Evolutionary conservation across 2,797 vertebrate genomes (phyloP).

Genomic region (Anguilla marmorata): DNA sequence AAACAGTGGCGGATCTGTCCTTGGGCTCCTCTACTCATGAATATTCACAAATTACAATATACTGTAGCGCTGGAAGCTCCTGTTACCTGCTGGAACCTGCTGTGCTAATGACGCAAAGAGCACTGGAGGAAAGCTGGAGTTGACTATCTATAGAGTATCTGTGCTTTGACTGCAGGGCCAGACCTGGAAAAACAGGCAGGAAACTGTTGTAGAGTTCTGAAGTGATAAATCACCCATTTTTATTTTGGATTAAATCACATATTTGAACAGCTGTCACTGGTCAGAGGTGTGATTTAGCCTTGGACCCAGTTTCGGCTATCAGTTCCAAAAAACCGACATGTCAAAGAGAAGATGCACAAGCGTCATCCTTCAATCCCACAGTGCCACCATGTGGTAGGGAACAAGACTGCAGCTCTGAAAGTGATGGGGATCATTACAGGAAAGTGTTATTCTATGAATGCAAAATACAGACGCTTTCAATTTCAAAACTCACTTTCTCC

Average conservation of each 20-base stretch:
- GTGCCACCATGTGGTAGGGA: conserved; percentile 37
- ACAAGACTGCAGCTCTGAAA: background rate
- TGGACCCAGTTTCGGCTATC: background rate
- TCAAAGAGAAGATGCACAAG: background rate
- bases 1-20: background rate
- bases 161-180: background rate
- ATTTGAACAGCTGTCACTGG: conserved; percentile 8
- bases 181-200: background rate
- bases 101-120: background rate
- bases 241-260: conserved; percentile 21
- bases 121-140: background rate
- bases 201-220: background rate
- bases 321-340: background rate
- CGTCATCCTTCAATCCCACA: background rate
- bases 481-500: background rate
- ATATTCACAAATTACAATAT: background rate
- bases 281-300: conserved; percentile 16
- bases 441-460: background rate
- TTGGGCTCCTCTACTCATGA: background rate
- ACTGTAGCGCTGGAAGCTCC: background rate
- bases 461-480: background rate
- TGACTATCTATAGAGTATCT: background rate
- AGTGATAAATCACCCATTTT: conserved; percentile 4
- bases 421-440: background rate
- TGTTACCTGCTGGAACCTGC: background rate